These are phyloP conservation scores for Pemphigus obesinymphae DNA, from an alignment of 1,140 invertebrate species.

Conservation along the genomic window DNA sequence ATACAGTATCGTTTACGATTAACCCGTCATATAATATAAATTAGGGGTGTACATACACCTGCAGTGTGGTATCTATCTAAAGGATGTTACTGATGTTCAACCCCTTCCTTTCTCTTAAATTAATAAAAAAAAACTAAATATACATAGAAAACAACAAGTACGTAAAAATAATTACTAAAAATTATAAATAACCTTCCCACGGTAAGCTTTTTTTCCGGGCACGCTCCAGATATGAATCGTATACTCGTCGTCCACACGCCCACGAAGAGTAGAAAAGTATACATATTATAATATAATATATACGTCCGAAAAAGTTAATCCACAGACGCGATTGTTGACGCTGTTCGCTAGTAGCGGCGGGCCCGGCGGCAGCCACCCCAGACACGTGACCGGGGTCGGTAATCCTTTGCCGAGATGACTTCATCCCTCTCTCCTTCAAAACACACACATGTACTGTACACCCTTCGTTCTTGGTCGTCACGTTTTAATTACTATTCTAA, in stretches of 20 bases:
- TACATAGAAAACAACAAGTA: too few relatives aligned
- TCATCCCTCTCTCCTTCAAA: background rate
- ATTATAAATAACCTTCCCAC: too few relatives aligned
- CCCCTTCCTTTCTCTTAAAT: too few relatives aligned
- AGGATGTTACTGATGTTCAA: too few relatives aligned
- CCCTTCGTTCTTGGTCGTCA: background rate
- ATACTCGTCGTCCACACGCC: too few relatives aligned
- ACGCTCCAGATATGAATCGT: background rate
- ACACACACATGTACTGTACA: background rate
- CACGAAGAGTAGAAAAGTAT: background rate
- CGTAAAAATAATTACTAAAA: too few relatives aligned
- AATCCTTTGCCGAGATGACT: conserved; percentile 39
- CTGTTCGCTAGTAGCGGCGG: background rate
- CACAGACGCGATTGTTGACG: conserved; percentile 33
- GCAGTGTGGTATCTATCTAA: too few relatives aligned
- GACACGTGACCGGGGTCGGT: conserved; percentile 34
- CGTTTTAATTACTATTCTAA: conserved; percentile 32
- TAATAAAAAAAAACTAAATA: too few relatives aligned
- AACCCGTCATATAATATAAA: too few relatives aligned
- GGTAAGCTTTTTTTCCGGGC: too few relatives aligned
- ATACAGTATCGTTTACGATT: too few relatives aligned
- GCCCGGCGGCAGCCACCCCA: background rate
- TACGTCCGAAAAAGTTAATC: conserved; percentile 38
- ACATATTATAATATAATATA: background rate
- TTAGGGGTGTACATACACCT: too few relatives aligned